Percentiles rank a stretch among this genome's conserved stretches.
These are phyloP conservation scores for Drosophila yakuba DNA, from an alignment of 1,140 invertebrate species.

Conservation along the genomic window DNA sequence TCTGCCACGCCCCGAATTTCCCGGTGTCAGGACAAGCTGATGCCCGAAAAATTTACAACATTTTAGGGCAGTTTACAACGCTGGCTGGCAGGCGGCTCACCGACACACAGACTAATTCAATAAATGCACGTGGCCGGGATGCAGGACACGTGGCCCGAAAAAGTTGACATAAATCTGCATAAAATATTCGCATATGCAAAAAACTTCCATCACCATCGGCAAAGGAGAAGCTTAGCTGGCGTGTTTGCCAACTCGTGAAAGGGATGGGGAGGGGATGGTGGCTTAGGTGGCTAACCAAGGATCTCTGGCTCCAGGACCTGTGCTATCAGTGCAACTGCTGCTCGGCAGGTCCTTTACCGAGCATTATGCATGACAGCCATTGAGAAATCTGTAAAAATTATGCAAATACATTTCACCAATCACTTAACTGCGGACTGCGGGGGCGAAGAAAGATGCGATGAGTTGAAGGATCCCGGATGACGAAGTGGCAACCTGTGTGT, in stretches of 20 bases:
- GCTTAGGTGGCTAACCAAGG: conserved; percentile 7
- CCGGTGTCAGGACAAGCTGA: conserved; percentile 65
- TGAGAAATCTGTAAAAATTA: conserved; percentile 82
- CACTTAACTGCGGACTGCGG: conserved; percentile 67
- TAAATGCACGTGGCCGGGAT: conserved; percentile 74
- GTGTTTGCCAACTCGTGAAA: conserved; percentile 55
- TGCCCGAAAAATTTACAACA: conserved; percentile 71
- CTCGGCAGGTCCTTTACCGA: conserved; percentile 52
- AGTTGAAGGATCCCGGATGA: conserved; percentile 18
- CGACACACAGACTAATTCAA: conserved; percentile 70
- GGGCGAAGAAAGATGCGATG: conserved; percentile 6
- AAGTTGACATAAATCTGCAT: conserved; percentile 83
- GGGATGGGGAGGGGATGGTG: neutral
- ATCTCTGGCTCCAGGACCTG: conserved; percentile 2
- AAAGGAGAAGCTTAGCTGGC: conserved; percentile 59
- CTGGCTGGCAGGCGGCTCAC: conserved; percentile 33
- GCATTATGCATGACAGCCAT: conserved; percentile 74
- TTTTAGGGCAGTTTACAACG: conserved; percentile 63
- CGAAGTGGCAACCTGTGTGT: conserved; percentile 4
- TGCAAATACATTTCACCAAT: conserved; percentile 82
- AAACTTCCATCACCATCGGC: conserved; percentile 49
- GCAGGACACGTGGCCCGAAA: conserved; percentile 69
- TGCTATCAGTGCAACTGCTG: conserved; percentile 59
- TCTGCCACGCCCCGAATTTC: neutral
- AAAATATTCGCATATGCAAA: conserved; percentile 82